These are phyloP conservation scores for Apis laboriosa DNA, from an alignment of 1,140 invertebrate genomes.

Conservation along the genomic window DNA sequence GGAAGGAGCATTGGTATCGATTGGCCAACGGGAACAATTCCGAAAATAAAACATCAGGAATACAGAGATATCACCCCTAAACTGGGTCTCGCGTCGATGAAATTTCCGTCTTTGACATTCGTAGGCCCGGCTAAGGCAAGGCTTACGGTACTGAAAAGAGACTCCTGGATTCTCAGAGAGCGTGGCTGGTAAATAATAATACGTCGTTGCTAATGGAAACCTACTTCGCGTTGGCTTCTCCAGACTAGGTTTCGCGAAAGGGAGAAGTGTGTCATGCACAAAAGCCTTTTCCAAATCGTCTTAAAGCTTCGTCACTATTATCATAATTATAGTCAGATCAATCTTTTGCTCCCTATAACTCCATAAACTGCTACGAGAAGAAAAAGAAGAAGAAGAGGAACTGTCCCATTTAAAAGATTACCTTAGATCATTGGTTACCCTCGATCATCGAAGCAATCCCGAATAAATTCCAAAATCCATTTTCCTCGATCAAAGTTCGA, in stretches of 20 bases:
- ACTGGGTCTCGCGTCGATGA: background rate
- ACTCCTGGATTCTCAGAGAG: constrained; percentile 59
- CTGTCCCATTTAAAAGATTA: background rate
- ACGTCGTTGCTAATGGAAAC: constrained; percentile 65
- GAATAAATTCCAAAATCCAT: too few relatives aligned
- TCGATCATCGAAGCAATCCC: too few relatives aligned
- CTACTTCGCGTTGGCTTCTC: constrained; percentile 63
- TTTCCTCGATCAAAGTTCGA: background rate
- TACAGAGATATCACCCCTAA: too few relatives aligned
- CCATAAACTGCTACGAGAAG: too few relatives aligned
- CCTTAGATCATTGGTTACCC: too few relatives aligned
- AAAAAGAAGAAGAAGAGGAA: too few relatives aligned
- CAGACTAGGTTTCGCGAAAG: constrained; percentile 63
- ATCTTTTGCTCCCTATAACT: background rate
- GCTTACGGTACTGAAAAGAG: constrained; percentile 52
- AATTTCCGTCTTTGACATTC: constrained; percentile 10
- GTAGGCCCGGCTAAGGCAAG: background rate
- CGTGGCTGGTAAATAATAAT: constrained; percentile 63
- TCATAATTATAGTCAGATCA: constrained; percentile 24
- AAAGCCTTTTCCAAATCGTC: constrained; percentile 66
- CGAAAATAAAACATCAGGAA: background rate
- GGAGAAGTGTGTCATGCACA: constrained; percentile 65
- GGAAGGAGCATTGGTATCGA: background rate
- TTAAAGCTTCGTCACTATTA: constrained; percentile 50
- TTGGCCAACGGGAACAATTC: background rate